A percentile compares a stretch with the other conserved stretches of the same genome.
phyloP scores from a whole-genome alignment of 2,113 vertebrate genomes.

The Bufo bufo region DNA sequence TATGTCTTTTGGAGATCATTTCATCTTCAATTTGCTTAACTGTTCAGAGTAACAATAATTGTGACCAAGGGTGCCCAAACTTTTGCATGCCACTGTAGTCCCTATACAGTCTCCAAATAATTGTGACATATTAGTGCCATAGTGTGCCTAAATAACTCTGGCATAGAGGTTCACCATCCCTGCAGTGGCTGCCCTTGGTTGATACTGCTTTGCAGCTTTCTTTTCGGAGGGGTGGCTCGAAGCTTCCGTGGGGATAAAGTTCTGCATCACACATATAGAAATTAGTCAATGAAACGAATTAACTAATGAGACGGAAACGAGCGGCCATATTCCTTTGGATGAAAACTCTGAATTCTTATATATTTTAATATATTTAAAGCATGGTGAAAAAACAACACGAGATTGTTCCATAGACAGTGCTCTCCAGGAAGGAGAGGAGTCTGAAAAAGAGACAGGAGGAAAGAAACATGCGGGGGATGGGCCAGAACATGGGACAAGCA shows the following conservation, averaged over 20 bases:
- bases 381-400: constrained; percentile 53
- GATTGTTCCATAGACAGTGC: constrained; percentile 45
- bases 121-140: neutral
- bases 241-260: too few relatives aligned
- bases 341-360: constrained; percentile 47
- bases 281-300: neutral
- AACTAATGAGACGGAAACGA: neutral
- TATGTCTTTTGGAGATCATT: too few relatives aligned
- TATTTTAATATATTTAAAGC: constrained; percentile 59
- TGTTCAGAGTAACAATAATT: too few relatives aligned
- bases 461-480: constrained; percentile 39
- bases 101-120: too few relatives aligned
- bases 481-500: constrained; percentile 24
- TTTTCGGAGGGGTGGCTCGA: too few relatives aligned
- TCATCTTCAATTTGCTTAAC: too few relatives aligned
- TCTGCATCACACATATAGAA: too few relatives aligned
- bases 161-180: too few relatives aligned
- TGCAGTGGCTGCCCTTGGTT: too few relatives aligned
- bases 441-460: constrained; percentile 37
- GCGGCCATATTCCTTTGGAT: constrained; percentile 11
- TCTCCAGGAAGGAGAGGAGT: constrained; percentile 21
- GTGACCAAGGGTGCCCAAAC: too few relatives aligned
- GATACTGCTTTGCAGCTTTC: too few relatives aligned
- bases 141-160: neutral
- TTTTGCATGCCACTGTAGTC: too few relatives aligned